These are phyloP conservation scores for Diogma glabrata DNA, from an alignment of 2,888 invertebrate genomes.

Conservation along the genomic window DNA sequence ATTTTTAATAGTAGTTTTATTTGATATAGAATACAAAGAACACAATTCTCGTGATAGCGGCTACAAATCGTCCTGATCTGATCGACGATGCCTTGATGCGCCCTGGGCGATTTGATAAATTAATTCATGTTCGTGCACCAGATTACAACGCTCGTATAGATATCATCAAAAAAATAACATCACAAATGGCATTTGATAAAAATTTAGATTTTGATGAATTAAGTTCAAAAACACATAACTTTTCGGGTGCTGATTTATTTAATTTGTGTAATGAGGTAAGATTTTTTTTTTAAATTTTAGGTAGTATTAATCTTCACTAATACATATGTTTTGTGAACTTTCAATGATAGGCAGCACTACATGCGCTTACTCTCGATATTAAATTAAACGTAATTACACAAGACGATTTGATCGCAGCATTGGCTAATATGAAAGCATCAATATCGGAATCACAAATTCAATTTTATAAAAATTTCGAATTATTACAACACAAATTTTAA, in stretches of 20 bases:
- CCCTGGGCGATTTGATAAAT: constrained; percentile 50
- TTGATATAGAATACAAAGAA: too few relatives aligned
- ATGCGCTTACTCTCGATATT: constrained; percentile 34
- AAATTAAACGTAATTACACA: too few relatives aligned
- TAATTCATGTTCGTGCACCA: constrained; percentile 49
- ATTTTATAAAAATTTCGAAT: too few relatives aligned
- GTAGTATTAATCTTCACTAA: too few relatives aligned
- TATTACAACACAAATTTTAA: too few relatives aligned
- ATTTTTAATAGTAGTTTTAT: too few relatives aligned
- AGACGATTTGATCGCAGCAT: too few relatives aligned
- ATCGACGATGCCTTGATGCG: constrained; percentile 49
- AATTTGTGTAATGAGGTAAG: constrained; percentile 48
- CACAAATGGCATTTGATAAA: constrained; percentile 36
- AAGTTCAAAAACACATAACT: constrained; percentile 39
- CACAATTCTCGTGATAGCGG: constrained; percentile 45
- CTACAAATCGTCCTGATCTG: constrained; percentile 52
- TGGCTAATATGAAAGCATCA: too few relatives aligned
- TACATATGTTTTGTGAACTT: too few relatives aligned
- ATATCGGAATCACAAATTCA: too few relatives aligned
- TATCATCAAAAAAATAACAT: constrained; percentile 38
- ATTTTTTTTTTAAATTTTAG: too few relatives aligned
- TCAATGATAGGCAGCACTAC: constrained; percentile 50
- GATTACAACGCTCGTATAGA: constrained; percentile 38
- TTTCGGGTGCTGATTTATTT: constrained; percentile 50
- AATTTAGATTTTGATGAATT: constrained; percentile 36